Conservation (phyloP, 1,140 invertebrate genomes). For the Lordiphosa collinella region DNA sequence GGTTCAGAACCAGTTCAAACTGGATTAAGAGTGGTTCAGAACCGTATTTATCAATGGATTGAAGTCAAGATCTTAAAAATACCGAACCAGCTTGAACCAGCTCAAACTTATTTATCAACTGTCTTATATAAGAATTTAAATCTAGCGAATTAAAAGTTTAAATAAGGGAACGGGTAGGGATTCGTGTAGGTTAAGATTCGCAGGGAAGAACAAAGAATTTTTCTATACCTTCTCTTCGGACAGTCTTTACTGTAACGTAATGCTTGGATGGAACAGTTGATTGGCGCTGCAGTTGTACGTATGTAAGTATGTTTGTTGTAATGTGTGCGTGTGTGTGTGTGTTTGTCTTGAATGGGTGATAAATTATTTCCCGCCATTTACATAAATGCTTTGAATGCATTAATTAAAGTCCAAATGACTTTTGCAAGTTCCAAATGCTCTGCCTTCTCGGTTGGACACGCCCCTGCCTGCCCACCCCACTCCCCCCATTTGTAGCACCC, state of each 20-base stretch:
- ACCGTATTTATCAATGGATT: no score
- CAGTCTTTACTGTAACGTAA: constrained; percentile 40
- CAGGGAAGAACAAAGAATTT: no score
- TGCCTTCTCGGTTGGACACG: constrained; percentile 16
- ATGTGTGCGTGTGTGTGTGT: constrained; percentile 15
- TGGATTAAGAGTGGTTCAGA: no score
- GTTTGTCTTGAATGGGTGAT: constrained; percentile 75
- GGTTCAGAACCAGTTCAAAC: no score
- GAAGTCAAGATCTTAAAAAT: no score
- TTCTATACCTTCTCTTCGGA: neutral
- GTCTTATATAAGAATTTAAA: no score
- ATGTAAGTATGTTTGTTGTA: constrained; percentile 5
- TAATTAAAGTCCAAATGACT: constrained; percentile 74
- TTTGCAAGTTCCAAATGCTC: constrained; percentile 48
- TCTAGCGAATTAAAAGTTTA: no score
- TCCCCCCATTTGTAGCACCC: neutral
- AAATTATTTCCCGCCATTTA: constrained; percentile 79
- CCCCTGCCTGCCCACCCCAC: constrained; percentile 11
- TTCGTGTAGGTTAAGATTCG: no score
- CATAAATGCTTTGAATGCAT: constrained; percentile 79
- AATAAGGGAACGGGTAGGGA: no score
- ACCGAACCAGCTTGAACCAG: no score
- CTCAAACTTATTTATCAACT: no score
- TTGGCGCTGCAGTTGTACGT: constrained; percentile 16
- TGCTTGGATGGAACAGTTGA: constrained; percentile 69